Evolutionary conservation across 1,140 invertebrate genomes (phyloP).

Genomic region (Lepeophtheirus salmonis): DNA sequence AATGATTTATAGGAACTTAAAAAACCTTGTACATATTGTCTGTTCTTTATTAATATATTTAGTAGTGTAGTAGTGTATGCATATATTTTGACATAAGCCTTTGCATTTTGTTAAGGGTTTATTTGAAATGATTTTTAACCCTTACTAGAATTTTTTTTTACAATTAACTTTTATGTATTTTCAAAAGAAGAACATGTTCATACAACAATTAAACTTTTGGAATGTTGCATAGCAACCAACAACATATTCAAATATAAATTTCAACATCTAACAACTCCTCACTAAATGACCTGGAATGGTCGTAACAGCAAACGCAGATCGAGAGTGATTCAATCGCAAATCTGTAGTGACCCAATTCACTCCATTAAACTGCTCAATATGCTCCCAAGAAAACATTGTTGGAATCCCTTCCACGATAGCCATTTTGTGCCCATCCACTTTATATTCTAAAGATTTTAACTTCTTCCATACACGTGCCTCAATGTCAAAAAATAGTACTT

Average conservation of each 20-base stretch:
- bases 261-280: neutral
- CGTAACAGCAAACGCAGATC: slow-evolving; percentile 16
- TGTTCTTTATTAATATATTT: no score
- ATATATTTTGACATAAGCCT: no score
- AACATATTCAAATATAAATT: neutral
- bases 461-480: slow-evolving; percentile 2
- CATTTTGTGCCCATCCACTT: slow-evolving; percentile 17
- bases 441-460: neutral
- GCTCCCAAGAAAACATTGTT: slow-evolving; percentile 14
- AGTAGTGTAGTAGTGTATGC: no score
- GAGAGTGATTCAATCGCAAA: neutral
- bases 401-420: slow-evolving; percentile 15
- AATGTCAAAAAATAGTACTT: slow-evolving; percentile 11
- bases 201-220: neutral
- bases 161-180: no score
- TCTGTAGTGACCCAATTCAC: slow-evolving; percentile 4
- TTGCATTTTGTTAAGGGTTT: no score
- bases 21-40: no score
- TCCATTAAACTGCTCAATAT: slow-evolving; percentile 16
- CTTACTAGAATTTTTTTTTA: no score
- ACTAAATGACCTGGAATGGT: slow-evolving; percentile 14
- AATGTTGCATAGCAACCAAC: no score
- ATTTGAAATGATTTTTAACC: no score
- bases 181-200: neutral
- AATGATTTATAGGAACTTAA: no score